Evolutionary conservation across 1,140 invertebrate species (phyloP).

Genomic region (Acromyrmex heyeri): DNA sequence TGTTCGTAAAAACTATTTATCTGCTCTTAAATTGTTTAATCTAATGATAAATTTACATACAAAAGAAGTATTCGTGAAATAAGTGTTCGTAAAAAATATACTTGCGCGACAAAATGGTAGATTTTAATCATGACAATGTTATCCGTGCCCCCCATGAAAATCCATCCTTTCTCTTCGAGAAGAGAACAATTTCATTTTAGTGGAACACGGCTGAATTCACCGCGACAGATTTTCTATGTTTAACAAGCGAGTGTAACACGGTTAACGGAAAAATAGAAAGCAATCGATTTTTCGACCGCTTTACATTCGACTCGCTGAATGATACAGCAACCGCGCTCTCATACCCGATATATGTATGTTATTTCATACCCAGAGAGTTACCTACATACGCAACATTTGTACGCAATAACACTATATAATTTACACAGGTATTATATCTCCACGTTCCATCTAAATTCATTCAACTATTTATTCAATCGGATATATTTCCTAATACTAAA

Average conservation of each 20-base stretch:
- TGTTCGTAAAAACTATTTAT: background rate
- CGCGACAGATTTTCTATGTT: slow-evolving; percentile 40
- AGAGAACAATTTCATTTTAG: background rate
- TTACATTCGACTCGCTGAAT: slow-evolving; percentile 38
- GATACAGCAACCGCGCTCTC: slow-evolving; percentile 20
- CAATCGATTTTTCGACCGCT: slow-evolving; percentile 56
- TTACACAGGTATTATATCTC: background rate
- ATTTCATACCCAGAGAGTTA: slow-evolving; percentile 12
- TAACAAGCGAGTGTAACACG: slow-evolving; percentile 50
- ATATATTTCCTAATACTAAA: slow-evolving; percentile 25
- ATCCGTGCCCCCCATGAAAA: background rate
- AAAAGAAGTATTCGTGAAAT: background rate
- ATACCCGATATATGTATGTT: background rate
- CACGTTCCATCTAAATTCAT: slow-evolving; percentile 1
- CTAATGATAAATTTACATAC: background rate
- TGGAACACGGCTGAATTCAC: background rate
- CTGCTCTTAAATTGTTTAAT: background rate
- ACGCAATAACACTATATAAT: slow-evolving; percentile 18
- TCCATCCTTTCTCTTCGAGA: background rate
- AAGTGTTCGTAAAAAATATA: background rate
- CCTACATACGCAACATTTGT: background rate
- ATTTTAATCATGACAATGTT: background rate
- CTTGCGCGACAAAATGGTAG: background rate
- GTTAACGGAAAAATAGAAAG: slow-evolving; percentile 66
- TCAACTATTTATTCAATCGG: background rate